phyloP scores from a whole-genome alignment of 2,113 vertebrate species.

The Protobothrops flavoviridis region DNA sequence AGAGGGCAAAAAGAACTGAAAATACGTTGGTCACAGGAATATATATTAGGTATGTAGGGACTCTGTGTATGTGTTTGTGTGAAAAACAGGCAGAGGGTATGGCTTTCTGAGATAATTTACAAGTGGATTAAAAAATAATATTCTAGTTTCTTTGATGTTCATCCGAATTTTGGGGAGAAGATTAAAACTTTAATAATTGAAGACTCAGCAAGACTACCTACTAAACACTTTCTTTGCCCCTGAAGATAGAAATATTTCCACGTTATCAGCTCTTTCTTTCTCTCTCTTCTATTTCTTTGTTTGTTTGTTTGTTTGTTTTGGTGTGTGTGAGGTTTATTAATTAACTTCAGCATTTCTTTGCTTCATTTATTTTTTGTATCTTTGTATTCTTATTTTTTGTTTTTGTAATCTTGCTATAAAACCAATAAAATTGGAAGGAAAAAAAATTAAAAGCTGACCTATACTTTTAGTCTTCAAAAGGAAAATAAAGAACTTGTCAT shows the following conservation, averaged over 20 bases:
- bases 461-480: background rate
- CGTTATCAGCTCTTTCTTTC: background rate
- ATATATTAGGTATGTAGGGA: background rate
- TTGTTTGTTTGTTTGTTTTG: background rate
- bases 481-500: background rate
- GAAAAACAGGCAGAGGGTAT: background rate
- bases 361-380: background rate
- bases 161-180: background rate
- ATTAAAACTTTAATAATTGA: background rate
- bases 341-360: background rate
- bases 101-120: background rate
- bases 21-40: conserved; percentile 59
- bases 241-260: background rate
- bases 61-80: background rate
- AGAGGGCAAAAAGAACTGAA: conserved; percentile 56
- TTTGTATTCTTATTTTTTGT: background rate
- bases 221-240: background rate
- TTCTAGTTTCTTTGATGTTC: background rate
- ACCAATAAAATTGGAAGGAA: background rate
- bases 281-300: background rate
- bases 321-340: background rate
- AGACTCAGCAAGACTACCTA: no score
- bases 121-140: background rate
- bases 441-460: background rate
- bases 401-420: background rate